Evolutionary conservation across 2,113 vertebrate species (phyloP).

Genomic region (Gymnorhina tibicen): DNA sequence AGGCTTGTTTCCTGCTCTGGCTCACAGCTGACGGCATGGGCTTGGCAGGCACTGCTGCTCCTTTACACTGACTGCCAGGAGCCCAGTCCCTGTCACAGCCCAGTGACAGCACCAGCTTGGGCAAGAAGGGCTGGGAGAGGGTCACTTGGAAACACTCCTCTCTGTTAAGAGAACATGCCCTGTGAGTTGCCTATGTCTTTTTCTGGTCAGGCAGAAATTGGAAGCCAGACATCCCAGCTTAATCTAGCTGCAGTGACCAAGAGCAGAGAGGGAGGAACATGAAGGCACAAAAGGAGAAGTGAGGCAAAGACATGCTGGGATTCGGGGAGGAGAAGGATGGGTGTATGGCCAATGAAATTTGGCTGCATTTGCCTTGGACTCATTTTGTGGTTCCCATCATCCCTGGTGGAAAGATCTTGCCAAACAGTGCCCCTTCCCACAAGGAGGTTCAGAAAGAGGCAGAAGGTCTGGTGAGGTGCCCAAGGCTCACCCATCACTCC

Average conservation of each 20-base stretch:
- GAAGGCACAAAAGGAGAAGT: neutral
- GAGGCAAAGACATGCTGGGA: neutral
- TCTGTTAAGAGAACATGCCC: neutral
- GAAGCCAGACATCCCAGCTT: neutral
- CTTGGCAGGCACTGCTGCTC: neutral
- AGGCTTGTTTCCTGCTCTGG: slow-evolving; percentile 45
- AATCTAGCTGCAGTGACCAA: neutral
- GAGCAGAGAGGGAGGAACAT: neutral
- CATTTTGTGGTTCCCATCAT: neutral
- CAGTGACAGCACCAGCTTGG: neutral
- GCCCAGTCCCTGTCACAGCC: neutral
- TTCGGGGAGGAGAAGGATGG: neutral
- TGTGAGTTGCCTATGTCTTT: neutral
- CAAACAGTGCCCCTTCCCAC: neutral
- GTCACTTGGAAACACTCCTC: neutral
- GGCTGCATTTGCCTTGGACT: neutral
- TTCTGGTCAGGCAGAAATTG: neutral
- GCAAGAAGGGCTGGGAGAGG: neutral
- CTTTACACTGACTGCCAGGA: neutral
- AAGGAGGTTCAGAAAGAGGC: neutral
- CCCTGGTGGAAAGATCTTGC: neutral
- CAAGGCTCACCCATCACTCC: neutral
- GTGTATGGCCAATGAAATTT: neutral
- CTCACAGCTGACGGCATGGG: neutral
- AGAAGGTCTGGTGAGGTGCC: neutral